Evolutionary conservation across 1,140 invertebrate species (phyloP).

Genomic region (Trinorchestia longiramus): DNA sequence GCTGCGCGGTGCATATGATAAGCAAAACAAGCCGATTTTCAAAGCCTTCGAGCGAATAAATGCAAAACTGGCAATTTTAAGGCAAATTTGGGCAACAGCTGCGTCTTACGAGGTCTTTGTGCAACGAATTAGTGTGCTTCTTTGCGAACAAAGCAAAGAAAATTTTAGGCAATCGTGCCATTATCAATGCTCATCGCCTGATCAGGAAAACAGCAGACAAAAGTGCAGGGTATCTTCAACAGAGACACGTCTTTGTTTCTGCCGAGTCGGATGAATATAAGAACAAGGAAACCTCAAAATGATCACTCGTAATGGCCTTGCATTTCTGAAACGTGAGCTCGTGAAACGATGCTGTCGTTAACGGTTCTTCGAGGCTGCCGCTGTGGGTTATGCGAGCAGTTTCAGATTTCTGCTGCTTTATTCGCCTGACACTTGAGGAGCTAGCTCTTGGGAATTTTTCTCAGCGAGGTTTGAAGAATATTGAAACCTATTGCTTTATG

Average conservation of each 20-base stretch:
- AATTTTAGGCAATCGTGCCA: neutral
- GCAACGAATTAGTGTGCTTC: neutral
- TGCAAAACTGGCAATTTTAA: conserved; percentile 9
- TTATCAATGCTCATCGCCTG: neutral
- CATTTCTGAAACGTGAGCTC: neutral
- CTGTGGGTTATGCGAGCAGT: neutral
- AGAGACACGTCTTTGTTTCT: neutral
- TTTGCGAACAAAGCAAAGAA: neutral
- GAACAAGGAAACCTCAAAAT: neutral
- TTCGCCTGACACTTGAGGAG: neutral
- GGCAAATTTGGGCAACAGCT: neutral
- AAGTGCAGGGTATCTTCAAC: neutral
- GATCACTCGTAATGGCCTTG: neutral
- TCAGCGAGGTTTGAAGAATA: neutral
- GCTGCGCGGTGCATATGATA: neutral
- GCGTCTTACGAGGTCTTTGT: neutral
- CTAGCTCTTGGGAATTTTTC: neutral
- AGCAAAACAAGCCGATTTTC: neutral
- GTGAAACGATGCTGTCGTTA: neutral
- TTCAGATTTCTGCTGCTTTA: neutral
- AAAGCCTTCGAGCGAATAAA: neutral
- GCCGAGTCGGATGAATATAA: neutral
- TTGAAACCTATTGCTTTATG: no score
- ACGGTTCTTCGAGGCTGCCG: no score
- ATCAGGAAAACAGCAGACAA: neutral